Conservation (phyloP, 2,113 vertebrate genomes). For the Phodopus roborovskii region DNA sequence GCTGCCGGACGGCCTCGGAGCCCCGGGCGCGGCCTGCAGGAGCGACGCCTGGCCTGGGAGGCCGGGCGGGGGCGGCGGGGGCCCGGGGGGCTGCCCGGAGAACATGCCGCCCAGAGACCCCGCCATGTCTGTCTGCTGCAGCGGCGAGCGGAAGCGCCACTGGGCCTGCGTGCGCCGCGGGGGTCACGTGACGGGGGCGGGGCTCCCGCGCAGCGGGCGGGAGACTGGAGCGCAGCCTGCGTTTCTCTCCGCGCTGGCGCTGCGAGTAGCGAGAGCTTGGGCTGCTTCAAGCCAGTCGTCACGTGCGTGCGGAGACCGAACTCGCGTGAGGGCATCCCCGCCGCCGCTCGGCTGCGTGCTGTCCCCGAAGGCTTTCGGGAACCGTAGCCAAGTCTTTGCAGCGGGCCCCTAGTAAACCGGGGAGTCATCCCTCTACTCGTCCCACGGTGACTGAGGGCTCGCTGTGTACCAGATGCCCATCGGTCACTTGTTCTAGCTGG, state of each 20-base stretch:
- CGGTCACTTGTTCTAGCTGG: not conserved
- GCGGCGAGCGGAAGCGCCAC: accelerated
- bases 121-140: conserved; percentile 83
- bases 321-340: too few relatives aligned
- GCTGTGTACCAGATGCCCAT: not conserved
- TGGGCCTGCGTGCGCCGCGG: not conserved
- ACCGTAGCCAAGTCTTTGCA: not conserved
- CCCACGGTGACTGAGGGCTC: not conserved
- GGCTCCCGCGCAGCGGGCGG: accelerated
- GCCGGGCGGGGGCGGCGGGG: conserved; percentile 83
- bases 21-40: conserved; percentile 84
- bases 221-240: not conserved
- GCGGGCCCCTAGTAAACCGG: not conserved
- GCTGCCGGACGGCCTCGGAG: conserved; percentile 84
- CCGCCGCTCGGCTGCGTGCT: not conserved
- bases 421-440: not conserved
- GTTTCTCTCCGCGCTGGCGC: too few relatives aligned
- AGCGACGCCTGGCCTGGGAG: conserved; percentile 88
- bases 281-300: not conserved
- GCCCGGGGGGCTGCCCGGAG: conserved; percentile 83
- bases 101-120: conserved; percentile 92
- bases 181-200: not conserved
- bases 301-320: not conserved
- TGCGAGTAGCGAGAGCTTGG: not conserved
- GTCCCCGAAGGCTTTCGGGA: not conserved